Evolutionary conservation across 2,888 invertebrate species (phyloP).

Genomic region (Muscina levida): DNA sequence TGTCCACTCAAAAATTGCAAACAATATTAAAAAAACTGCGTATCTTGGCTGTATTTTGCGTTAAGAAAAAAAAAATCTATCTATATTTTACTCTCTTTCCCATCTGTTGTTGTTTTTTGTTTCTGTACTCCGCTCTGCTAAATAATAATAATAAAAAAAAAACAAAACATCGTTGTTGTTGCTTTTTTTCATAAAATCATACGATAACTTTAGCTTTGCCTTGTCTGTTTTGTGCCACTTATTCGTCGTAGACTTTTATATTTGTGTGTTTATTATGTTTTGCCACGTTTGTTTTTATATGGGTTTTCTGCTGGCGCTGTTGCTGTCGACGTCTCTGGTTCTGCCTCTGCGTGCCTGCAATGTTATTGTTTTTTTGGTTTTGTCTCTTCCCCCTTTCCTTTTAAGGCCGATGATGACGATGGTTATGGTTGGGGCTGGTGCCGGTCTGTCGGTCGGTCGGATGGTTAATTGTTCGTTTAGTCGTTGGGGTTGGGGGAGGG

Average conservation of each 20-base stretch:
- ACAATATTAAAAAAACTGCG: too few relatives aligned
- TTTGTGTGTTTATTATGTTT: slow-evolving; percentile 16
- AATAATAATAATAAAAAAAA: too few relatives aligned
- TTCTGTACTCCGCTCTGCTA: background rate
- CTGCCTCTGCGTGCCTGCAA: background rate
- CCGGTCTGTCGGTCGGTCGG: too few relatives aligned
- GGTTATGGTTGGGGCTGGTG: background rate
- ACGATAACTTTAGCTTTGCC: slow-evolving; percentile 34
- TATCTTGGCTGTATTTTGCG: too few relatives aligned
- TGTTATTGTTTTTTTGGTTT: slow-evolving; percentile 21
- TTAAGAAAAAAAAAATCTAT: too few relatives aligned
- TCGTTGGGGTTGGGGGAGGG: slow-evolving; percentile 63
- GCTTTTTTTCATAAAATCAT: slow-evolving; percentile 51
- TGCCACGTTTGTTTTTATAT: slow-evolving; percentile 36
- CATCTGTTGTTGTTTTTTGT: too few relatives aligned
- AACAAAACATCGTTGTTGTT: slow-evolving; percentile 12
- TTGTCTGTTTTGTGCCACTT: slow-evolving; percentile 13
- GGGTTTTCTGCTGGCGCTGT: slow-evolving; percentile 1
- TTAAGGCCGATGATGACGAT: too few relatives aligned
- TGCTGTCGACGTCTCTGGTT: slow-evolving; percentile 8
- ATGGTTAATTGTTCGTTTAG: slow-evolving; percentile 56
- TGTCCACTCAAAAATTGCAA: too few relatives aligned
- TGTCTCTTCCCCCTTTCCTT: slow-evolving; percentile 1
- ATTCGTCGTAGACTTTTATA: slow-evolving; percentile 23
- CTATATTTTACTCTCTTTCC: too few relatives aligned